Evolutionary conservation across 2,113 vertebrate genomes (phyloP).

Genomic region (rabbit (Oryctolagus cuniculus)): mOryCun1.1 NC_091436.1:87093501-87094000

Average conservation of each 20-base stretch:
- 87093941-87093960: background rate
- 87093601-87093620: conserved; percentile 82
- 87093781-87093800: conserved; percentile 28
- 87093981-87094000: conserved; percentile 4
- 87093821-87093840: background rate
- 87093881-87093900: conserved; percentile 14
- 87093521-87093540: conserved; percentile 89
- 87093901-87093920: conserved; percentile 5
- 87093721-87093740: conserved; percentile 12
- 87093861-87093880: background rate
- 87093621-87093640: conserved; percentile 77
- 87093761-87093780: background rate
- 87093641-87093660: conserved; percentile 78
- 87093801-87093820: background rate
- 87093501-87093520: conserved; percentile 88
- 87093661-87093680: conserved; percentile 74
- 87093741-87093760: conserved; percentile 45
- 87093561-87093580: conserved; percentile 90
- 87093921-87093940: background rate
- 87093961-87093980: background rate
- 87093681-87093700: conserved; percentile 78
- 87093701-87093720: conserved; percentile 37
- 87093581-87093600: conserved; percentile 83
- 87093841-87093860: conserved; percentile 36
- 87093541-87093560: conserved; percentile 90